These are phyloP conservation scores for Chondrosia reniformis DNA, from an alignment of 37 sponge, comb jelly and placozoan species.

Conservation along the genomic window DNA sequence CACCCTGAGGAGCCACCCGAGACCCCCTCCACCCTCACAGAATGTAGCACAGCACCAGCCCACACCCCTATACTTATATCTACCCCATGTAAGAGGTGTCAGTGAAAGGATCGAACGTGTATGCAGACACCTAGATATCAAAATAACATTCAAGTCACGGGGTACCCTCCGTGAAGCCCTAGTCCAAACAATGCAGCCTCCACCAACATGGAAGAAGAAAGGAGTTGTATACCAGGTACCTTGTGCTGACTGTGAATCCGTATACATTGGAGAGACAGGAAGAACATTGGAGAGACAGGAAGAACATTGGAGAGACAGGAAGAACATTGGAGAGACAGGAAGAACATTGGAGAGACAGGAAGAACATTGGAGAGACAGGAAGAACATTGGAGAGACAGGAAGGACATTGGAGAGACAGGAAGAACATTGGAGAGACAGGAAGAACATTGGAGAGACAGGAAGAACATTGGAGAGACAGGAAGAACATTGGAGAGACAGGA, in stretches of 20 bases:
- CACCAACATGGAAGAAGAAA: not conserved
- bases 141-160: not conserved
- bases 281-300: not conserved
- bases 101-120: not conserved
- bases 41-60: not conserved
- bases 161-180: not conserved
- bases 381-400: no score
- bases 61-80: not conserved
- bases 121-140: not conserved
- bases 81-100: not conserved
- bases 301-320: no score
- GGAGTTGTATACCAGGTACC: no score
- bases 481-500: no score
- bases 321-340: no score
- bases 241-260: not conserved
- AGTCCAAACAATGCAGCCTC: not conserved
- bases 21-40: not conserved
- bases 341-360: no score
- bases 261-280: not conserved
- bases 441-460: no score
- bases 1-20: not conserved
- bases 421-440: no score
- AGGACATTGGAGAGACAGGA: no score
- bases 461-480: no score
- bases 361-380: no score